These are phyloP conservation scores for Setipinna tenuifilis DNA, from an alignment of 2,797 vertebrate genomes.

Conservation along the genomic window DNA sequence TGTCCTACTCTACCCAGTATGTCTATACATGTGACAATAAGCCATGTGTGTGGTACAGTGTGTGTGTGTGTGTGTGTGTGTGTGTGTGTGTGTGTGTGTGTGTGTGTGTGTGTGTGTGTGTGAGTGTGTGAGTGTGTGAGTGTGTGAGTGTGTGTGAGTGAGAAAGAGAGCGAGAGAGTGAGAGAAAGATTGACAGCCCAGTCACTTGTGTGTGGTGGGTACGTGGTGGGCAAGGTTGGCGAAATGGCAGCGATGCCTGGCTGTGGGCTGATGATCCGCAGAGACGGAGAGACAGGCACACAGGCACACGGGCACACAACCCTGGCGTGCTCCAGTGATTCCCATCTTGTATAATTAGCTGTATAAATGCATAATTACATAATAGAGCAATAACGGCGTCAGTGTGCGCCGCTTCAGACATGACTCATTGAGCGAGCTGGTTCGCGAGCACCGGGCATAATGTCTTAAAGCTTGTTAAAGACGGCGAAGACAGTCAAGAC, in stretches of 20 bases:
- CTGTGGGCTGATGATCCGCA: background rate
- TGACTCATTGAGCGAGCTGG: conserved; percentile 2
- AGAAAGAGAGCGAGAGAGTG: background rate
- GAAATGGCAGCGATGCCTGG: background rate
- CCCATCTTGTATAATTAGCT: conserved; percentile 22
- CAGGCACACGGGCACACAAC: too few species aligned
- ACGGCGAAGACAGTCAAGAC: conserved; percentile 1
- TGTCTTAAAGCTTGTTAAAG: background rate
- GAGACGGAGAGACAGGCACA: background rate
- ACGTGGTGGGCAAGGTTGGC: background rate
- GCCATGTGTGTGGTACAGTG: too few species aligned
- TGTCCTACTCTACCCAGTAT: too few species aligned
- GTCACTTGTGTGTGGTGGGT: background rate
- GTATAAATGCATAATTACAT: conserved; percentile 16
- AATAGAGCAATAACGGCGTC: background rate
- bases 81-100: too few species aligned
- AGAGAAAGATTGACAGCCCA: background rate
- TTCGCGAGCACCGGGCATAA: background rate
- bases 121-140: too few species aligned
- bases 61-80: background rate
- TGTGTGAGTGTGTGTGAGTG: background rate
- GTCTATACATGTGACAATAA: too few species aligned
- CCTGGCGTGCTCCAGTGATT: conserved; percentile 7
- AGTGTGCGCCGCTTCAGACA: background rate
- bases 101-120: too few species aligned